Conservation (phyloP, 1,140 invertebrate species). For the Panagrolaimus sp. region DNA sequence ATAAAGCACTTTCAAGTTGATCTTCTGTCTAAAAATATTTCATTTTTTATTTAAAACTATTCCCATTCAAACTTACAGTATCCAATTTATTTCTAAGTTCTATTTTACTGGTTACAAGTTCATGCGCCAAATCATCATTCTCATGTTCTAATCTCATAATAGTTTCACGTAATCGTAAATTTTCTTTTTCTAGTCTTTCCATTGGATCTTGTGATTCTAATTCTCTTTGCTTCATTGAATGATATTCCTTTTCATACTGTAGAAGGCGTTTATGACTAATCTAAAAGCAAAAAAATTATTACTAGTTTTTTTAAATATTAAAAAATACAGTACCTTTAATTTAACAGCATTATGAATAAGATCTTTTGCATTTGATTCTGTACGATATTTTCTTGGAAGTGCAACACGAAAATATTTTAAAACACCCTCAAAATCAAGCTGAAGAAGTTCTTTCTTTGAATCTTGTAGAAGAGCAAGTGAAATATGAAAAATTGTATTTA, state of each 20-base stretch:
- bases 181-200: conserved; percentile 64
- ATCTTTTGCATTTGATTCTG: conserved; percentile 77
- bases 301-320: too few relatives aligned
- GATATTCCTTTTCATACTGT: conserved; percentile 91
- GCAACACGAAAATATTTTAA: conserved; percentile 86
- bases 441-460: conserved; percentile 72
- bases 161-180: conserved; percentile 62
- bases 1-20: conserved; percentile 71
- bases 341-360: conserved; percentile 81
- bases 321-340: conserved; percentile 69
- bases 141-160: conserved; percentile 66
- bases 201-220: conserved; percentile 64
- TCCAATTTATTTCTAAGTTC: conserved; percentile 64
- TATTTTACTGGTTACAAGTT: conserved; percentile 66
- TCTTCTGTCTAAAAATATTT: conserved; percentile 65
- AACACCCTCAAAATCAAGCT: conserved; percentile 89
- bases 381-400: conserved; percentile 88
- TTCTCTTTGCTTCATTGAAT: conserved; percentile 68
- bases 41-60: conserved; percentile 3
- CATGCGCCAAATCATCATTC: conserved; percentile 67
- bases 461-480: conserved; percentile 79
- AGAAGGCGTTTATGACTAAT: conserved; percentile 73
- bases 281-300: conserved; percentile 30
- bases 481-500: conserved; percentile 90
- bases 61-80: conserved; percentile 59